Percentiles rank a stretch among this genome's conserved stretches.
These are phyloP conservation scores for Tetraneura akinire DNA, from an alignment of 1,140 invertebrate genomes.

Conservation along the genomic window DNA sequence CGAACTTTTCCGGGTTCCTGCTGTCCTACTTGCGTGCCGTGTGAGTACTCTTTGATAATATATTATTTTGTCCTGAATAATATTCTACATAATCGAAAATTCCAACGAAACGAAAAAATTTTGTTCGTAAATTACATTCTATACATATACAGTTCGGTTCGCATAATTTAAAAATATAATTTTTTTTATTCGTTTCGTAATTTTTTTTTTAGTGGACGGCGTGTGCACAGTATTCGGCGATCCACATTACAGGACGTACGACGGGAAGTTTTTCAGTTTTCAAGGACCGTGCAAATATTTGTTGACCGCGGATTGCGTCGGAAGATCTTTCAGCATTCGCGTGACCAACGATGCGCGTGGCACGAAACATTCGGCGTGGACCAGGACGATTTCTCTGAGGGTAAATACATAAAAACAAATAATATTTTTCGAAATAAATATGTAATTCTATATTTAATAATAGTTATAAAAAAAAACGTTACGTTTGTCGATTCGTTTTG, in stretches of 20 bases:
- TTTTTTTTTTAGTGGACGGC: constrained; percentile 68
- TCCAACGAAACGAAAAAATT: too few relatives aligned
- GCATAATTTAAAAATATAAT: neutral
- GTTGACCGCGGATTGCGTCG: constrained; percentile 76
- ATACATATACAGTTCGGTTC: too few relatives aligned
- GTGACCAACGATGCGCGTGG: constrained; percentile 83
- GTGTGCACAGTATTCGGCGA: constrained; percentile 91
- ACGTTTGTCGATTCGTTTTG: too few relatives aligned
- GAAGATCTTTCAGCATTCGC: constrained; percentile 79
- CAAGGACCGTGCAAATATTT: constrained; percentile 91
- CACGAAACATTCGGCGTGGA: constrained; percentile 80
- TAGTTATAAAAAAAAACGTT: too few relatives aligned
- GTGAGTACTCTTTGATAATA: too few relatives aligned
- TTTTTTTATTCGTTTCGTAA: neutral
- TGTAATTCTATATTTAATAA: too few relatives aligned
- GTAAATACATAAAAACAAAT: constrained; percentile 55
- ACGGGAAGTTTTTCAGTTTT: constrained; percentile 88
- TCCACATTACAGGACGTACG: constrained; percentile 91
- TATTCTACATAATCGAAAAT: too few relatives aligned
- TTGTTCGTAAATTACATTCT: too few relatives aligned
- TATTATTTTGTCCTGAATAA: too few relatives aligned
- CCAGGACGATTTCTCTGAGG: constrained; percentile 81
- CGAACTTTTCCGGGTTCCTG: constrained; percentile 76
- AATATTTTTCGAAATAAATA: too few relatives aligned
- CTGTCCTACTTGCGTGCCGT: constrained; percentile 82